These are phyloP conservation scores for Nycteola revayana DNA, from an alignment of 2,888 invertebrate species.

Conservation along the genomic window DNA sequence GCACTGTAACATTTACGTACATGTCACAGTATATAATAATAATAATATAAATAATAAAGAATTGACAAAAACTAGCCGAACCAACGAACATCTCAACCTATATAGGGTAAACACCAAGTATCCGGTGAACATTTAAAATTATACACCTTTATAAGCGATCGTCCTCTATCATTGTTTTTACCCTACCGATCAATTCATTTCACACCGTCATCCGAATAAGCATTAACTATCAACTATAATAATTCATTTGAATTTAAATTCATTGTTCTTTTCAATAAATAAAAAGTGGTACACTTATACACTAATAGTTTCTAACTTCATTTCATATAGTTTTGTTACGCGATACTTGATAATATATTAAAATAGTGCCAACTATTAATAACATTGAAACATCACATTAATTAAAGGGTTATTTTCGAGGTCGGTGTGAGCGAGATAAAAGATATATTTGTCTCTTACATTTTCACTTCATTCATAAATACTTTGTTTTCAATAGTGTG, in stretches of 20 bases:
- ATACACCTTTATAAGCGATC: conserved; percentile 27
- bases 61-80: conserved; percentile 55
- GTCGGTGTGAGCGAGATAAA: conserved; percentile 58
- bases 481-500: conserved; percentile 33
- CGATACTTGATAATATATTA: conserved; percentile 67
- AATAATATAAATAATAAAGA: conserved; percentile 49
- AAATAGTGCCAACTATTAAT: conserved; percentile 68
- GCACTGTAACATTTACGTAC: conserved; percentile 32
- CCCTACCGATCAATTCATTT: conserved; percentile 21
- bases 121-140: conserved; percentile 14
- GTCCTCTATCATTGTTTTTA: conserved; percentile 16
- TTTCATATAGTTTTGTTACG: conserved; percentile 54
- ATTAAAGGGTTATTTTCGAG: conserved; percentile 32
- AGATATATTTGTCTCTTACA: conserved; percentile 8
- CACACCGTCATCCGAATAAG: conserved; percentile 31
- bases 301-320: conserved; percentile 72
- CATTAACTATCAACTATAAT: conserved; percentile 41
- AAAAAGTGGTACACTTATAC: conserved; percentile 66
- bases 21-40: conserved; percentile 41
- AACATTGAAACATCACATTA: conserved; percentile 71
- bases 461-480: conserved; percentile 30
- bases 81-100: too few relatives aligned
- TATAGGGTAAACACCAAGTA: conserved; percentile 16
- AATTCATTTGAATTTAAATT: conserved; percentile 50
- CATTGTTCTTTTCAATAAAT: conserved; percentile 57